Evolutionary conservation across 2,113 vertebrate genomes (phyloP).

Genomic region (Ramphastos sulfuratus): DNA sequence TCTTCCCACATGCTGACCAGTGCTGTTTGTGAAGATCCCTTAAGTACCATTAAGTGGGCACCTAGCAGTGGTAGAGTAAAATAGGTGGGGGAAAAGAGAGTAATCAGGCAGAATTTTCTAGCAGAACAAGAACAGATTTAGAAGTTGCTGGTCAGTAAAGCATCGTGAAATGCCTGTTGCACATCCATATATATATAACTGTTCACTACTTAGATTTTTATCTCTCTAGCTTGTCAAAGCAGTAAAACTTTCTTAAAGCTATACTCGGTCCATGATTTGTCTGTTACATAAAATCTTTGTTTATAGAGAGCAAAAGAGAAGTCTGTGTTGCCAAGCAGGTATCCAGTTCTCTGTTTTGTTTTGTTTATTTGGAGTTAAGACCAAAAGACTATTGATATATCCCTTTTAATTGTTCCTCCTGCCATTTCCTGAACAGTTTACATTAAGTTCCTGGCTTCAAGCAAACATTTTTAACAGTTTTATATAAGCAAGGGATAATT

Average conservation of each 20-base stretch:
- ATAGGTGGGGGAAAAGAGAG: neutral
- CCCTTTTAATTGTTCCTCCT: neutral
- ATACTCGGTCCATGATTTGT: neutral
- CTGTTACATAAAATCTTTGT: neutral
- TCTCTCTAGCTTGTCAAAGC: neutral
- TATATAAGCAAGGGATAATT: neutral
- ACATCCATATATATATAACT: rapidly evolving
- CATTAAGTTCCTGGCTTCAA: neutral
- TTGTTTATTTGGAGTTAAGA: neutral
- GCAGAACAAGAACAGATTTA: neutral
- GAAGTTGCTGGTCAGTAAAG: neutral
- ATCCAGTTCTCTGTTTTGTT: neutral
- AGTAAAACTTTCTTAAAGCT: neutral
- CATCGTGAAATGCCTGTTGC: neutral
- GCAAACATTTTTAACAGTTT: neutral
- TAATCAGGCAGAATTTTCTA: neutral
- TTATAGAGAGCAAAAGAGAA: neutral
- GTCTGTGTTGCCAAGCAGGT: neutral
- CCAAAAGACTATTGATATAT: neutral
- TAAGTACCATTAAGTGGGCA: neutral
- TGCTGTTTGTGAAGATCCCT: neutral
- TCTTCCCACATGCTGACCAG: too few species aligned
- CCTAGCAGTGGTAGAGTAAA: neutral
- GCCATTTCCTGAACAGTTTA: neutral
- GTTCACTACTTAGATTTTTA: neutral